These are phyloP conservation scores for Tillus elongatus DNA, from an alignment of 2,888 invertebrate genomes.

Conservation along the genomic window DNA sequence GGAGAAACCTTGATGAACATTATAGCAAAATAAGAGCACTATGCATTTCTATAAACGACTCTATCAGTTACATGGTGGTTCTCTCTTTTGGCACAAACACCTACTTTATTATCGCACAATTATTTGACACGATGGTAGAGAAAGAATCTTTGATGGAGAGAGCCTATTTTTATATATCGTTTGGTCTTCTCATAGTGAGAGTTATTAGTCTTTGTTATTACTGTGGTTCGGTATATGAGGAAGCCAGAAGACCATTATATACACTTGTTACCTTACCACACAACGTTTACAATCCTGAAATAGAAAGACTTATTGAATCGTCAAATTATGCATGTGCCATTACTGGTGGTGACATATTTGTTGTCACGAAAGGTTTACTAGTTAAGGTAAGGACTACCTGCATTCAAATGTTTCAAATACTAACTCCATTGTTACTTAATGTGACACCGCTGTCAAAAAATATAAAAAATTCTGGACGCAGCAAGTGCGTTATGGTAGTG, in stretches of 20 bases:
- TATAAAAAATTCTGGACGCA: no score
- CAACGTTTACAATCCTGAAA: not conserved
- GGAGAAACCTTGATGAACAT: not conserved
- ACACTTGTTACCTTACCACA: not conserved
- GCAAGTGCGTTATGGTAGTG: no score
- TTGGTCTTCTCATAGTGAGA: not conserved
- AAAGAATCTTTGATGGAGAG: not conserved
- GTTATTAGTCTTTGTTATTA: not conserved
- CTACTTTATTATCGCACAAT: not conserved
- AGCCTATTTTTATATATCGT: not conserved
- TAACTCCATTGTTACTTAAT: no score
- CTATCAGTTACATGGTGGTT: not conserved
- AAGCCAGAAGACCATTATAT: not conserved
- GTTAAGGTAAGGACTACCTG: no score
- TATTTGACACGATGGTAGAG: not conserved
- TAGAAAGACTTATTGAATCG: not conserved
- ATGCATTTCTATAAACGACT: not conserved
- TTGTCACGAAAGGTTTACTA: not conserved
- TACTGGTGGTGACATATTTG: not conserved
- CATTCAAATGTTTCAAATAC: no score
- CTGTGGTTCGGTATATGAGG: constrained; percentile 1
- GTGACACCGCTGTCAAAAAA: no score
- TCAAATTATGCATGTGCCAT: not conserved
- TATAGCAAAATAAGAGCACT: not conserved
- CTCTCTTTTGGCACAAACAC: not conserved